Percentiles rank a stretch among this genome's conserved stretches.
Conservation (phyloP, 2,797 vertebrate genomes). For the Poeciliopsis paucimaculata region DNA sequence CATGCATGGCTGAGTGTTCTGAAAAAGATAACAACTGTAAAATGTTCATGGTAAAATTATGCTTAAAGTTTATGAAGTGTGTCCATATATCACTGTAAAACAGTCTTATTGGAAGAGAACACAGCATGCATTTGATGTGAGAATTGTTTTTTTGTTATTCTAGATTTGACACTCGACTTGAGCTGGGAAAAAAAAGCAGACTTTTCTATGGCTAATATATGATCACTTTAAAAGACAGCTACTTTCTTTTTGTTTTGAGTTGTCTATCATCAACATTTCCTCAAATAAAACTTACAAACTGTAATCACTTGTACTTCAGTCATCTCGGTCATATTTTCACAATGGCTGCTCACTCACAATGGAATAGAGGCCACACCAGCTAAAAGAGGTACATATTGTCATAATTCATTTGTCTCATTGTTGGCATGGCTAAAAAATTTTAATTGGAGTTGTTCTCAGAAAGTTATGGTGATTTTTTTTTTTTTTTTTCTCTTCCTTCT, state of each 20-base stretch:
- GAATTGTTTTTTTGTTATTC: neutral
- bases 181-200: neutral
- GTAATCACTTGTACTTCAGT: slow-evolving; percentile 37
- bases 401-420: slow-evolving; percentile 68
- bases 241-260: slow-evolving; percentile 15
- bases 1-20: neutral
- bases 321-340: slow-evolving; percentile 37
- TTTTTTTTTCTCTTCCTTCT: neutral
- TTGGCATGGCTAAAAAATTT: slow-evolving; percentile 74
- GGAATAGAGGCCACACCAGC: slow-evolving; percentile 42
- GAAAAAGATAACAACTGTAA: neutral
- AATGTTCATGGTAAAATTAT: neutral
- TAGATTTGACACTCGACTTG: neutral
- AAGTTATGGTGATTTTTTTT: slow-evolving; percentile 49
- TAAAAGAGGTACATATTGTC: slow-evolving; percentile 57
- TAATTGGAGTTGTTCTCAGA: slow-evolving; percentile 80
- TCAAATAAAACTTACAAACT: slow-evolving; percentile 8
- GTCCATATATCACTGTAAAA: neutral
- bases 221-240: neutral
- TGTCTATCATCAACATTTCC: neutral
- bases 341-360: slow-evolving; percentile 39
- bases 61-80: neutral
- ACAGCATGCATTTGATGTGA: neutral
- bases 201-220: neutral
- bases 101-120: neutral